Evolutionary conservation across 2,797 vertebrate genomes (phyloP), one percentile per base, ranked within the genome.

Genomic region (Myripristis murdjan): DNA sequence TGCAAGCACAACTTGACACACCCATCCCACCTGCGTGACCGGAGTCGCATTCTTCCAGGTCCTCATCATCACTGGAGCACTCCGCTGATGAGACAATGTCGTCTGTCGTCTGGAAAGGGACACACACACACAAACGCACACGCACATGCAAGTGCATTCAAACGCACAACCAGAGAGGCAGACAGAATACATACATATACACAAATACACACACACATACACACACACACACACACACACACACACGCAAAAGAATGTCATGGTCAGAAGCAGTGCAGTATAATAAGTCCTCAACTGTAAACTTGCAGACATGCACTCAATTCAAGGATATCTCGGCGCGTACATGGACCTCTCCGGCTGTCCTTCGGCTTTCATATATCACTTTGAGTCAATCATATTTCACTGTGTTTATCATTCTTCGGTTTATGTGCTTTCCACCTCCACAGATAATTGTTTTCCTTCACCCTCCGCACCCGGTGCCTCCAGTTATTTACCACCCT

Each of bases 31-130:
- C 98, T 99, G 97, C 95, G 37, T 94, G 94, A 95, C 97, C 97
- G 1, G 96, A 96, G 56, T 99, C 98, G 91, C 98, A 99, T 92
- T 99, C 98, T 70, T 98, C 96, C 88, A 98, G 95, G 92, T 99
- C 98, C 94, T 99, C 98, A 56, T 99, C 98, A 24, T 99, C 98
- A n/a, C 97, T 98, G 84, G 97, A 98, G 92, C 98, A 99, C 90
- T 99, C 98, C 7, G 98, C 98, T 18, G 98, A 99, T 6, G 97
- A 98, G 67, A 98, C 97, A 0, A 99, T 97, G 91, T 98, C 97
- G 87, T 99, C 98, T 43, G 98, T 98, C 18, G 96, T 97, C 96
- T 99, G 90, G 68, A 67, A 10, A 71, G 9, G 73, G 14, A 80
- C 39, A 60, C 52, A 58, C 4, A 79, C 85, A 80, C 73, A 79